These are phyloP conservation scores for Eupithecia centaureata DNA, from an alignment of 2,888 invertebrate species.

Conservation along the genomic window DNA sequence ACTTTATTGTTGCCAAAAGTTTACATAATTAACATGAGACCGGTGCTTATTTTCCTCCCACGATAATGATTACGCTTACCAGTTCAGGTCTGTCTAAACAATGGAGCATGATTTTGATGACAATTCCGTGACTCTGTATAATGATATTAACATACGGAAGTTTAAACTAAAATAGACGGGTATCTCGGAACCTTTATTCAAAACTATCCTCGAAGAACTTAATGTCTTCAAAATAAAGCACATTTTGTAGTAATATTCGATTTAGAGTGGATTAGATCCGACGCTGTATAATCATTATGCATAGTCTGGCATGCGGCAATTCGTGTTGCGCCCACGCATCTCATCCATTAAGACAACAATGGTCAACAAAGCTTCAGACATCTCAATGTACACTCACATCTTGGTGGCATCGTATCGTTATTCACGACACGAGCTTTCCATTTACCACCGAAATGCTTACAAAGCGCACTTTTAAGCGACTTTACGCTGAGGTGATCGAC, in stretches of 20 bases:
- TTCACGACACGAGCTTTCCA: constrained; percentile 21
- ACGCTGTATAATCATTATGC: constrained; percentile 39
- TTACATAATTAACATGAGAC: constrained; percentile 53
- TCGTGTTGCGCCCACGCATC: constrained; percentile 42
- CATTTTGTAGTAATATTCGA: not conserved
- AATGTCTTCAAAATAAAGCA: not conserved
- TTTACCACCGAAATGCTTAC: constrained; percentile 20
- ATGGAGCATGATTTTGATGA: constrained; percentile 46
- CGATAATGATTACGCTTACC: constrained; percentile 41
- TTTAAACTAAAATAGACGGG: constrained; percentile 16
- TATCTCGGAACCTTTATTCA: not conserved
- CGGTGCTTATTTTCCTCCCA: constrained; percentile 40
- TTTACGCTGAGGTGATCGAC: constrained; percentile 40
- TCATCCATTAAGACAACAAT: constrained; percentile 41
- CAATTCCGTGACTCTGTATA: constrained; percentile 40
- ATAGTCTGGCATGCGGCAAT: constrained; percentile 39
- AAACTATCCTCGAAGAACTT: not conserved
- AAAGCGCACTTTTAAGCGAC: constrained; percentile 10
- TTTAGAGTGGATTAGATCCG: constrained; percentile 19
- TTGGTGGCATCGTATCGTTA: constrained; percentile 35
- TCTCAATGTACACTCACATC: constrained; percentile 40
- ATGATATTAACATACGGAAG: constrained; percentile 14
- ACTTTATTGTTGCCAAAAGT: constrained; percentile 60
- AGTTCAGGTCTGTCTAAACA: constrained; percentile 39
- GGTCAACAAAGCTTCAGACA: constrained; percentile 44